Evolutionary conservation across 2,888 invertebrate genomes (phyloP), one percentile per base, ranked within the genome.

Genomic region (Therioaphis trifolii): DNA sequence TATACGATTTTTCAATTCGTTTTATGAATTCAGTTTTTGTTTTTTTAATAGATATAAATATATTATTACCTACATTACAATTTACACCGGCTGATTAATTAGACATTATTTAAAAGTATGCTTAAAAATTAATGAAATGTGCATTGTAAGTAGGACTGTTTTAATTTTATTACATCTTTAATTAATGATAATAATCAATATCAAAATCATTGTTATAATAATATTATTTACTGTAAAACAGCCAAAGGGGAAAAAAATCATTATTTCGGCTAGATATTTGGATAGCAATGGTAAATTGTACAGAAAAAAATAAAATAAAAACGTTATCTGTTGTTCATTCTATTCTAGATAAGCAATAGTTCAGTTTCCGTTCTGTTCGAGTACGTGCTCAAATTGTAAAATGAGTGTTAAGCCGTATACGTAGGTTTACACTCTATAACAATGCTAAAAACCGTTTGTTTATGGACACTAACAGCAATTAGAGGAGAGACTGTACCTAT

Each of bases 281-380:
- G 55, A 35, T 15, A n/a, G 40, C 35, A 35, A 21, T 55, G 27
- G 72, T 29, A 52, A 72, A 52, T 52, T 29, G 27, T 27, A 29
- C 49, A 29, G 4, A 29, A 49, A 71, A 18, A 52, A 75, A 40
- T 24, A 55, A 21, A 58, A 40, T 40, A 21, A 58, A 58, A 58
- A 18, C 58, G 35, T 75, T 75, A 75, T 75, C 74, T 75, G 40
- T 40, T 75, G 74, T 75, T 74, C 55, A 55, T 75, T 58, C 74
- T 75, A 24, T 21, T 21, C 15, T 9, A 43, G 58, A 74, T 55
- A 35, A 55, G 35, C 55, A 9, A 35, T 24, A 9, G 21, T 75
- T 35, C 11, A 35, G 74, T 75, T 75, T 75, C 74, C 74, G 58
- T 58, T 75, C 58, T 15, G 35, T 74, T 74, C 55, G 35, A 74